Evolutionary conservation across 2,113 vertebrate species (phyloP).

Genomic region (Naja naja): DNA sequence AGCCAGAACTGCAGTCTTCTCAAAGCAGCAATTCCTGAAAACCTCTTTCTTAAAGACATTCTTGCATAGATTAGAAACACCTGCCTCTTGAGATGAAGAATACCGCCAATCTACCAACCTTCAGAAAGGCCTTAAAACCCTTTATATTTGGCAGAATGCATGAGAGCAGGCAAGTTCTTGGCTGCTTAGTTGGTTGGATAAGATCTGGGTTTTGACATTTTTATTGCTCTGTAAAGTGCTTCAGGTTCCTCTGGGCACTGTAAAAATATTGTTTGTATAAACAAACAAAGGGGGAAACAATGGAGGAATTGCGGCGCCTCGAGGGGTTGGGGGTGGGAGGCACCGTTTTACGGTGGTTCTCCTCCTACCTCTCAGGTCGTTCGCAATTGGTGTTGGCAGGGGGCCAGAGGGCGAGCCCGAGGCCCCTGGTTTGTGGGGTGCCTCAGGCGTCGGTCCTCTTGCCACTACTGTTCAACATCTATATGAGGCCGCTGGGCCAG

Average conservation of each 20-base stretch:
- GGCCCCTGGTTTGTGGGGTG: too few species aligned
- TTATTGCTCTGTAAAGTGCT: neutral
- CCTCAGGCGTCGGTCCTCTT: too few species aligned
- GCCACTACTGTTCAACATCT: too few species aligned
- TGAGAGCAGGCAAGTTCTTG: neutral
- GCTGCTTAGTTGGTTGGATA: neutral
- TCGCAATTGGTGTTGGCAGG: too few species aligned
- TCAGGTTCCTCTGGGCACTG: neutral
- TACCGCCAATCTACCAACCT: neutral
- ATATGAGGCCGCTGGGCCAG: too few species aligned
- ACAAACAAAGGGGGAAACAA: neutral
- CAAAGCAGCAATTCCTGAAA: neutral
- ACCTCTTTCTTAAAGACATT: neutral
- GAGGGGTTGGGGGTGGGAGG: too few species aligned
- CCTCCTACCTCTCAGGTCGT: too few species aligned
- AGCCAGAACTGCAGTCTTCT: neutral
- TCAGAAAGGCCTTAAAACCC: neutral
- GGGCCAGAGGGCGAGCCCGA: too few species aligned
- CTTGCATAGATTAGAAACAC: neutral
- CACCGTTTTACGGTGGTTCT: too few species aligned
- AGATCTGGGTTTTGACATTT: neutral
- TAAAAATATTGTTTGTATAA: neutral
- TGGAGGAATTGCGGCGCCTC: too few species aligned
- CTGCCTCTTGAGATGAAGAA: neutral
- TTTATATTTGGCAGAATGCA: neutral